A percentile compares a stretch with the other conserved stretches of the same genome.
Conservation (phyloP, 2,113 vertebrate species). For the Odocoileus hemionus region DNA sequence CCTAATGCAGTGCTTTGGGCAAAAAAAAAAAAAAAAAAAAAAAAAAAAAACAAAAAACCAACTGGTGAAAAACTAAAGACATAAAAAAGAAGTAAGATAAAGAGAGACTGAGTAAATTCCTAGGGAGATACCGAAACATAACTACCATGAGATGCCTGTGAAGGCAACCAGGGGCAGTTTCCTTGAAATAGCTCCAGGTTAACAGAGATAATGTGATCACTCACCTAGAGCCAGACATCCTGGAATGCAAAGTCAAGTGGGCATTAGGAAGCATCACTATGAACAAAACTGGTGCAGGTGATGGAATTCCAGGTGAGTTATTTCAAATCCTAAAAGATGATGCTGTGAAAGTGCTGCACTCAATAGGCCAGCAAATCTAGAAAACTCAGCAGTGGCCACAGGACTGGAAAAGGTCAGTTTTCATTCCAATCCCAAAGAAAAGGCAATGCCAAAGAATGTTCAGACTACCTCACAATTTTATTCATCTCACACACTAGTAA, state of each 20-base stretch:
- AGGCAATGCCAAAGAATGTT: neutral
- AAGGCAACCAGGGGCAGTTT: neutral
- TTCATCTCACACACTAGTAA: neutral
- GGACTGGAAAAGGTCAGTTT: neutral
- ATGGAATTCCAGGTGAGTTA: neutral
- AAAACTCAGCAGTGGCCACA: neutral
- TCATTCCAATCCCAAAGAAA: neutral
- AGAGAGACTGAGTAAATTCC: neutral
- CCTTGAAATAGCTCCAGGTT: neutral
- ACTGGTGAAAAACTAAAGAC: neutral
- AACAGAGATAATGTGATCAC: neutral
- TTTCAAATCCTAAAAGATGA: neutral
- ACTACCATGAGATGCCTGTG: neutral
- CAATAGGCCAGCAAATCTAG: neutral
- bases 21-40: neutral
- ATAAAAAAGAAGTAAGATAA: neutral
- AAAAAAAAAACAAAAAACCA: too few relatives aligned
- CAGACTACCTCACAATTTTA: neutral
- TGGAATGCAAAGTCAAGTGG: neutral
- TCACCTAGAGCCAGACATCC: neutral
- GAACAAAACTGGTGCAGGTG: neutral
- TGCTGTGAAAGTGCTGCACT: neutral
- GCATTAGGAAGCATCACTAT: neutral
- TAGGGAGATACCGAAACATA: neutral
- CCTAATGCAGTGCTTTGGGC: neutral